Base-by-base conservation (phyloP, 2,797 vertebrate genomes). In the Amniataba percoides region DNA sequence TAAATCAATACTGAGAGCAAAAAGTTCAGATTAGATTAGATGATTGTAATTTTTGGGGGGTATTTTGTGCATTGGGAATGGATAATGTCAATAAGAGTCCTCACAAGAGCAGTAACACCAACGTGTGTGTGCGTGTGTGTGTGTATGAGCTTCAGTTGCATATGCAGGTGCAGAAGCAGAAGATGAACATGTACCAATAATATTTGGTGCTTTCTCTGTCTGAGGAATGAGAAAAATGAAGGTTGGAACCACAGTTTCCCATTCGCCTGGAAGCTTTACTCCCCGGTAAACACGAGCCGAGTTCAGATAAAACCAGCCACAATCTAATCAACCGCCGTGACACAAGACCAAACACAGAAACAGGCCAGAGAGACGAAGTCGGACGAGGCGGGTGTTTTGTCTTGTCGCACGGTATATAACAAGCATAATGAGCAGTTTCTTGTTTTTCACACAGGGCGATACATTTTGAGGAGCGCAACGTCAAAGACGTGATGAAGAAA, bases 111-210 rank as follows among this genome's bases (percentile, higher is more conserved):
- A 46, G 19, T 18, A 58, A 25, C 21, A 51, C 48, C 49, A 43
- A 51, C 0, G 40, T 3, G 7, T 15, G 40, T 67, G 10, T 52
- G 27, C 31, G 10, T 0, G 48, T 2, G 9, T 14, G 40, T 67
- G 49, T 11, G 10, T 52, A 43, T 6, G 49, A 51, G 21, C 46
- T 68, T 12, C 15, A 6, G 23, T 14, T 48, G 31, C 45, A 46
- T 64, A 84, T 80, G 74, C 90, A 92, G 91, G 86, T 92, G 88
- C 79, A 78, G 72, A 0, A 52, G 88, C 79, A 78, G 72, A 0
- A 52, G 68, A 71, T 66, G 80, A 87, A 89, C 76, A 65, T 52
- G 82, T 90, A 90, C 83, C 82, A 90, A 92, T 88, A 94, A 94
- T 92, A 94, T 94, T 94, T 92, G 78, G 72, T 48, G 39, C 69